phyloP scores from a whole-genome alignment of 2,888 invertebrate genomes.

The Aquatica leii region DNA sequence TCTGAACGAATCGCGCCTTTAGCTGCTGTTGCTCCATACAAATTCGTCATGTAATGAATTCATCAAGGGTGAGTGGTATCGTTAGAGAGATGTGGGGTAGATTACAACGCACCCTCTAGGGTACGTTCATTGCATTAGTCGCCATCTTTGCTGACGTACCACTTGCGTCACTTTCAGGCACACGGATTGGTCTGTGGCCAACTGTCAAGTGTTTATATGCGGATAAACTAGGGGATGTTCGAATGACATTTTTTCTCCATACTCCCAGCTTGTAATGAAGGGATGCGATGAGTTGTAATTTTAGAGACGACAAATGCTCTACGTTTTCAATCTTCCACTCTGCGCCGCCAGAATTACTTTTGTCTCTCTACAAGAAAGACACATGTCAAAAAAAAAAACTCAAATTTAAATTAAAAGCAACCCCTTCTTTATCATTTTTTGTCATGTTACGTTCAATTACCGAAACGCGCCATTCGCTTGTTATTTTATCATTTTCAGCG shows the following conservation, averaged over 20 bases:
- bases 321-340: too few relatives aligned
- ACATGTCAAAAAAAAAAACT: too few relatives aligned
- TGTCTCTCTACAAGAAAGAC: too few relatives aligned
- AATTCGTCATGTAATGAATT: conserved; percentile 39
- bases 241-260: conserved; percentile 31
- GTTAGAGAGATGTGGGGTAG: conserved; percentile 42
- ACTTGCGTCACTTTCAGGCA: conserved; percentile 40
- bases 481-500: too few relatives aligned
- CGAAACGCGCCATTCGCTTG: too few relatives aligned
- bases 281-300: conserved; percentile 21
- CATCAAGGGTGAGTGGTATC: conserved; percentile 40
- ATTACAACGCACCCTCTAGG: conserved; percentile 41
- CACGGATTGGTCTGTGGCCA: conserved; percentile 39
- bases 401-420: too few relatives aligned
- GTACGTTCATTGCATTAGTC: conserved; percentile 50
- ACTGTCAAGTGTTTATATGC: conserved; percentile 40
- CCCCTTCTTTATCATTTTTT: too few relatives aligned
- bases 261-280: conserved; percentile 24
- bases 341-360: too few relatives aligned
- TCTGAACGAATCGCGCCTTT: conserved; percentile 38
- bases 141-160: conserved; percentile 51
- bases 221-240: conserved; percentile 35
- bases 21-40: conserved; percentile 31
- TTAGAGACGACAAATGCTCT: neutral
- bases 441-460: too few relatives aligned